Percentiles rank a stretch among this genome's conserved stretches.
phyloP scores from a whole-genome alignment of 2,113 vertebrate species.

The Podarcis cretensis region DNA sequence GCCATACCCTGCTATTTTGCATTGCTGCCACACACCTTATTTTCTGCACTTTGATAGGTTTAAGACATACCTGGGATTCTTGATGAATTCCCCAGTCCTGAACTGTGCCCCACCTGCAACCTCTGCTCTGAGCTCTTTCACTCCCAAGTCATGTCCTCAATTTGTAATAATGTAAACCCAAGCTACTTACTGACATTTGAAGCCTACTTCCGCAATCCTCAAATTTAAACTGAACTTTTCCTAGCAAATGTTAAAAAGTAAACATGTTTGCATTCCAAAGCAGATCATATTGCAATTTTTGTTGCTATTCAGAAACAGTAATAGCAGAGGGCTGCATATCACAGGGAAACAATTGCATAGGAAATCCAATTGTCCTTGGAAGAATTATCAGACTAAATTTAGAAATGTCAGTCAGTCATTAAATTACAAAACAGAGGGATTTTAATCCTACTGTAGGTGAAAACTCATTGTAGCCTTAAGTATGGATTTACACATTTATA shows the following conservation, averaged over 20 bases:
- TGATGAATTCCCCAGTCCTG: not conserved
- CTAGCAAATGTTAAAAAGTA: constrained; percentile 45
- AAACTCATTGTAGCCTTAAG: constrained; percentile 40
- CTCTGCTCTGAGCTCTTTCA: constrained; percentile 34
- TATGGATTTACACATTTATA: not conserved
- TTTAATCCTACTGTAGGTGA: constrained; percentile 27
- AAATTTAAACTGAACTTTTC: constrained; percentile 55
- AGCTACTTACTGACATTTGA: constrained; percentile 50
- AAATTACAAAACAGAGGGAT: constrained; percentile 29
- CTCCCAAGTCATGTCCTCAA: constrained; percentile 33
- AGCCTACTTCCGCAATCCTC: constrained; percentile 30
- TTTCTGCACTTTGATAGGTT: not conserved
- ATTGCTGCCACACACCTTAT: not conserved
- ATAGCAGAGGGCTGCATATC: constrained; percentile 30
- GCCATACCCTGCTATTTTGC: not conserved
- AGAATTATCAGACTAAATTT: constrained; percentile 48
- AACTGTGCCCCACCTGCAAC: not conserved
- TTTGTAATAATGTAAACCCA: constrained; percentile 59
- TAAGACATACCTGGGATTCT: not conserved
- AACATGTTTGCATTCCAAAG: constrained; percentile 48
- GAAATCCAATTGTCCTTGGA: constrained; percentile 45
- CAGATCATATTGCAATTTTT: not conserved
- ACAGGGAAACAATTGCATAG: constrained; percentile 39
- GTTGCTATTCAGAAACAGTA: constrained; percentile 1
- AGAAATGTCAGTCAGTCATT: constrained; percentile 63